Conservation (phyloP, 2,797 vertebrate species). For the Pseudochirops cupreus region DNA sequence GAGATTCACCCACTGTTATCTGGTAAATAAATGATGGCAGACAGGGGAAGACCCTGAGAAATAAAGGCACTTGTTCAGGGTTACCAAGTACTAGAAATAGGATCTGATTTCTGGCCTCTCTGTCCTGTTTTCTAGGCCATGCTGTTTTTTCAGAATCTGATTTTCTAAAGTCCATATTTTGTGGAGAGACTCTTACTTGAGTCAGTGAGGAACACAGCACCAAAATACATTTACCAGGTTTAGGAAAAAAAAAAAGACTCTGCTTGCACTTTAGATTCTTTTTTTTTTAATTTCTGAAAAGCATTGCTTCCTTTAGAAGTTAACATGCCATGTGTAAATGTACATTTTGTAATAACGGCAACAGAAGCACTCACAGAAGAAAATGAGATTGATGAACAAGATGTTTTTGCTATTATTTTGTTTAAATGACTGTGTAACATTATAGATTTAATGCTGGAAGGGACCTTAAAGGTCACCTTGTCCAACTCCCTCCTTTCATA, state of each 20-base stretch:
- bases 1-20: not conserved
- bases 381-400: not conserved
- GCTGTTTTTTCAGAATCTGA: not conserved
- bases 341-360: not conserved
- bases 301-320: not conserved
- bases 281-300: not conserved
- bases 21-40: not conserved
- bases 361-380: not conserved
- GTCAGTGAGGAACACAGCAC: not conserved
- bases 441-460: not conserved
- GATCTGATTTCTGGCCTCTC: not conserved
- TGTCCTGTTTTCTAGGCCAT: not conserved
- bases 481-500: not conserved
- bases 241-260: not conserved
- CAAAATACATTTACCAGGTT: not conserved
- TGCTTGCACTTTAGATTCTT: not conserved
- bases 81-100: not conserved
- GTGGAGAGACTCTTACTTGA: not conserved
- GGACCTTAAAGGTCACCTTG: not conserved
- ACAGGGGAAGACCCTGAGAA: not conserved
- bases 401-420: not conserved
- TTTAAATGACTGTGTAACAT: not conserved
- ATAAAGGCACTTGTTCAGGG: not conserved
- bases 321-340: not conserved
- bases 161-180: conserved; percentile 24